Base-by-base conservation (phyloP, 2,797 vertebrate species). In the Rhinoraja longicauda region DNA sequence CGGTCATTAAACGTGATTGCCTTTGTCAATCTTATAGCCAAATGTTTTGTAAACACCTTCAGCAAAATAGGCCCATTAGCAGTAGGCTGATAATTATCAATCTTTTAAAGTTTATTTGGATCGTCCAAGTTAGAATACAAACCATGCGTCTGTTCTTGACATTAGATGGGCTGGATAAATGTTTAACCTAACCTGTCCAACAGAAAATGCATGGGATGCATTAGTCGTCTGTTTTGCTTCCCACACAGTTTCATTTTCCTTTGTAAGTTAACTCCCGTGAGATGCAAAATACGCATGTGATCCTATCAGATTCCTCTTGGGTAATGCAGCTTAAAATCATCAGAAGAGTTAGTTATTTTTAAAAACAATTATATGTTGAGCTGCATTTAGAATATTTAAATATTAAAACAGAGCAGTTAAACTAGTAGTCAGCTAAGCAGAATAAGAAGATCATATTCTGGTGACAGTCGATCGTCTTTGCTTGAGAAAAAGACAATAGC, bases 401-500 rank as follows among this genome's bases (percentile, higher is more conserved):
- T 84, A 24, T 88, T 17, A 88, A 62, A 88, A 88, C n/a, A 57
- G 13, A 32, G n/a, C 84, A 88, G 15, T 64, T 88, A 64, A 88
- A 15, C 57, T 64, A 19, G 64, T 67, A 36, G 57, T 62, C 29
- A 64, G 26, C 84, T 64, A 88, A 62, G n/a, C 64, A 15, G 57
- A 67, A 32, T 67, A 64, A 57, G 57, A 62, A 21, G 53, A 88
- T 88, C 62, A 67, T 57, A 64, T 67, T 88, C 29, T 88, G 59
- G 59, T 88, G 84, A 64, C 84, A 88, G n/a, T 59, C 36, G 59
- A 88, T 88, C 32, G n/a, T 88, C 59, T 88, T 88, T 88, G 84
- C 84, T 67, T 88, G 29, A 88, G 59, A 88, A 88, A 8, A 88
- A 2, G 59, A 32, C 59, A 19, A 88, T 64, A 32, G 84, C n/a